Base-by-base conservation (phyloP, 2,797 vertebrate genomes). In the Fringilla coelebs region DNA sequence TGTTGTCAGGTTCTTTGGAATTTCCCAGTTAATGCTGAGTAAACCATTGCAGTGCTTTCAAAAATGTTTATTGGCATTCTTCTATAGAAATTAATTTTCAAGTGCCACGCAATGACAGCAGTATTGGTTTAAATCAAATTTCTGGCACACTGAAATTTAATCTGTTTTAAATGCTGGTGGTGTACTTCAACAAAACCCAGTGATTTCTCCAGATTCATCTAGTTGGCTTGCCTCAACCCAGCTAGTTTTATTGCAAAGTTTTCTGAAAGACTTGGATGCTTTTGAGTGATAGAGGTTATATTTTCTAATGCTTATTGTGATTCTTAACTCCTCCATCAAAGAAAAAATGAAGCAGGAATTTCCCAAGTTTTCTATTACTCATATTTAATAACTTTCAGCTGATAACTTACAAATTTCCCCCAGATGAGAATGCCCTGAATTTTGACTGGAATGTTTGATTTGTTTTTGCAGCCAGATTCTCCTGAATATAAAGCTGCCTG, bases 401-500 rank as follows among this genome's bases (percentile, higher is more conserved):
- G 43, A 6, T 43, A 32, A 62, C 16, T 72, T 86, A 8, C 8
- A 32, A 4, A 14, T 84, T 60, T 67, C 21, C 11, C 34, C 55
- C n/a, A n/a, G 45, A 11, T 61, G 67, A 76, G 73, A 75, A 19
- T 0, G 3, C 21, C 63, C n/a, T 78, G 80, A 62, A 60, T 78
- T 75, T 43, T 84, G n/a, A 95, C 40, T 41, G 73, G 73, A 81
- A 14, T 71, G 8, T 94, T 90, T 92, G 49, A 13, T 91, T 89
- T 86, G 55, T 32, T 95, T 70, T 52, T 95, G 45, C 77, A 99
- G 99, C 97, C 98, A 12, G 99, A 99, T 82, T 99, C 98, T 91
- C 98, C 99, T 61, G 99, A 99, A 94, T 99, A 98, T 97, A 98
- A 99, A 97, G 99, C 99, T 74, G 99, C 99, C 85, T 99, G 99